Evolutionary conservation across 2,797 vertebrate species (phyloP).

Genomic region (Ptychobarbus kaznakovi): DNA sequence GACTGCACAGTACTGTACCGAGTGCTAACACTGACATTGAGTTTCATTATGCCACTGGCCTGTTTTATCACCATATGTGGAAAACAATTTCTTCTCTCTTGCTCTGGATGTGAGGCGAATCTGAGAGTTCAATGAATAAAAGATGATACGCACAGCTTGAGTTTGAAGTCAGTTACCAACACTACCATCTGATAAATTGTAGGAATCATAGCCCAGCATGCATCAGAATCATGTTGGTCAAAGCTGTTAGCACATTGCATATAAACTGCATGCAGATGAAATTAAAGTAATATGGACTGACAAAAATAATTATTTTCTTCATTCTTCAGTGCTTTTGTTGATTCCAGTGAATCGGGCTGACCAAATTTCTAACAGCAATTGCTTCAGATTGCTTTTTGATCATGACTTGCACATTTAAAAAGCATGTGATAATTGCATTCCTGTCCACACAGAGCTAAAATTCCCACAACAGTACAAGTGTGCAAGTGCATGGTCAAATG

Average conservation of each 20-base stretch:
- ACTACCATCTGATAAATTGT: slow-evolving; percentile 32
- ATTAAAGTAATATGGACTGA: slow-evolving; percentile 16
- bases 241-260: not conserved
- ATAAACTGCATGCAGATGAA: slow-evolving; percentile 2
- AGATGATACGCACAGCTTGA: slow-evolving; percentile 41
- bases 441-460: not conserved
- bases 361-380: not conserved
- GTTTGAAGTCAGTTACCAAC: slow-evolving; percentile 41
- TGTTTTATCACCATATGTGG: slow-evolving; percentile 48
- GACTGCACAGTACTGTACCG: not conserved
- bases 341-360: not conserved
- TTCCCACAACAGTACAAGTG: not conserved
- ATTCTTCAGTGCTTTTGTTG: not conserved
- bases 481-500: not conserved
- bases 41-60: slow-evolving; percentile 15
- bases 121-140: slow-evolving; percentile 37
- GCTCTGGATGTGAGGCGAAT: slow-evolving; percentile 44
- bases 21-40: slow-evolving; percentile 19
- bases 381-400: not conserved
- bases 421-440: not conserved
- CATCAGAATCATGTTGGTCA: slow-evolving; percentile 18
- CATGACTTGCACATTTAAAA: not conserved
- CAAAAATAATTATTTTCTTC: not conserved
- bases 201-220: slow-evolving; percentile 6
- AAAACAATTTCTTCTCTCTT: slow-evolving; percentile 61